phyloP scores from a whole-genome alignment of 2,888 invertebrate species.

The Anarsia innoxiella region DNA sequence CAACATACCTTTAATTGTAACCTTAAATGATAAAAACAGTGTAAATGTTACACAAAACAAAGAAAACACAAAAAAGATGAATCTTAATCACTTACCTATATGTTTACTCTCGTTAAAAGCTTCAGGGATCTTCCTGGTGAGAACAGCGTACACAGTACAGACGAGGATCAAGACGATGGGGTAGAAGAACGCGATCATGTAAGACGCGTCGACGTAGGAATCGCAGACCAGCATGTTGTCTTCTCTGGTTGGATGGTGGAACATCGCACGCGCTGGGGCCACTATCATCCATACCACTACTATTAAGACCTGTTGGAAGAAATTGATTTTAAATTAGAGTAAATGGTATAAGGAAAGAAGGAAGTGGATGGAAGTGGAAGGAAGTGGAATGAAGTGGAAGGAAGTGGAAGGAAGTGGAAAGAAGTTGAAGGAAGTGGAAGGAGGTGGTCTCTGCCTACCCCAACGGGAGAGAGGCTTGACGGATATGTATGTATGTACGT shows the following conservation, averaged over 20 bases:
- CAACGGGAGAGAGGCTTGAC: too few relatives aligned
- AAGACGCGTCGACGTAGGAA: constrained; percentile 93
- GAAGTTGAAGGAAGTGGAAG: too few relatives aligned
- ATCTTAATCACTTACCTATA: constrained; percentile 89
- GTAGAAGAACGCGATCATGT: constrained; percentile 95
- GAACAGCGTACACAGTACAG: constrained; percentile 96
- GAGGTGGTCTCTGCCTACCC: too few relatives aligned
- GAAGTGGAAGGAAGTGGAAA: too few relatives aligned
- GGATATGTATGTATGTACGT: too few relatives aligned
- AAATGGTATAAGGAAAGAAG: too few relatives aligned
- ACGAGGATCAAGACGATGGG: constrained; percentile 92
- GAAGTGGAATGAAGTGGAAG: too few relatives aligned
- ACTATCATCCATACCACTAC: constrained; percentile 95
- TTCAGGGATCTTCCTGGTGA: constrained; percentile 97
- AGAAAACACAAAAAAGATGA: too few relatives aligned
- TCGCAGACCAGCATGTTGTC: constrained; percentile 95
- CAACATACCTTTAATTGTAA: too few relatives aligned
- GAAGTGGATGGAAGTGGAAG: too few relatives aligned
- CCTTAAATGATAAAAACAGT: too few relatives aligned
- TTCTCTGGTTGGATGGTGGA: constrained; percentile 92
- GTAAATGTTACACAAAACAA: too few relatives aligned
- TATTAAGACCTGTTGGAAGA: constrained; percentile 80
- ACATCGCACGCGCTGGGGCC: constrained; percentile 90
- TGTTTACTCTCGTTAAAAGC: constrained; percentile 99
- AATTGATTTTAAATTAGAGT: not conserved